Base-by-base conservation (phyloP, 30 jellyfish, hydroid and myxozoan species). In the Turritopsis rubra region DNA sequence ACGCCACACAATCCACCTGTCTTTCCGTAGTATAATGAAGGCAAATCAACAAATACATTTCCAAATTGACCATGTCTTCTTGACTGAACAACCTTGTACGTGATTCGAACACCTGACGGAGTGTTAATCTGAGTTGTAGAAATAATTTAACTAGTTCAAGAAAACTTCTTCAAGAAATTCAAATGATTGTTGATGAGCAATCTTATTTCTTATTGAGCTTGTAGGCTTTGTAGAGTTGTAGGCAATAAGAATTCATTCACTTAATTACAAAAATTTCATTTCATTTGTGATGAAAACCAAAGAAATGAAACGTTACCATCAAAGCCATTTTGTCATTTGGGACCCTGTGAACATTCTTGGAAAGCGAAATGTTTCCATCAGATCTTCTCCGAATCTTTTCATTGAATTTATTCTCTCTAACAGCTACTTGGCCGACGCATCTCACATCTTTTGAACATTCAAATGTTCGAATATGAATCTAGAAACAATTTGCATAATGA, bases 1-100 rank as follows among this genome's bases (percentile, higher is more conserved):
- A 82, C 66, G 8, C 92, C 92, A 79, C 92, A 85, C 16, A 85
- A 83, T 60, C 92, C 92, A 7, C 83, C 79, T 30, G 92, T 85
- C 65, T 65, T 53, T 18, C 52, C 66, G 22, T 52, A 85, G 41
- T 85, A 84, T 16, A 70, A 83, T 26, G 82, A 74, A 21, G 92
- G 87, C 21, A 85, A 71, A n/a, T 68, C 77, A 17, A 85, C 87
- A 21, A 20, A 20, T 52, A 85, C 52, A 53, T 85, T 85, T 21
- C 87, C 92, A 22, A 29, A 54, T 1, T 66, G 16, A 8, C 77
- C 31, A 0, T 22, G 77, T 17, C 30, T 68, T 1, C 77, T 13
- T 13, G 60, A 41, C 9, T 13, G 60, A 41, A 41, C 60, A 41
- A 41, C 60, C 60, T 41, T 41, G 60, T 41, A 41, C 13, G 5